Base-by-base conservation (phyloP, 2,113 vertebrate species). In the Strix aluco region DNA sequence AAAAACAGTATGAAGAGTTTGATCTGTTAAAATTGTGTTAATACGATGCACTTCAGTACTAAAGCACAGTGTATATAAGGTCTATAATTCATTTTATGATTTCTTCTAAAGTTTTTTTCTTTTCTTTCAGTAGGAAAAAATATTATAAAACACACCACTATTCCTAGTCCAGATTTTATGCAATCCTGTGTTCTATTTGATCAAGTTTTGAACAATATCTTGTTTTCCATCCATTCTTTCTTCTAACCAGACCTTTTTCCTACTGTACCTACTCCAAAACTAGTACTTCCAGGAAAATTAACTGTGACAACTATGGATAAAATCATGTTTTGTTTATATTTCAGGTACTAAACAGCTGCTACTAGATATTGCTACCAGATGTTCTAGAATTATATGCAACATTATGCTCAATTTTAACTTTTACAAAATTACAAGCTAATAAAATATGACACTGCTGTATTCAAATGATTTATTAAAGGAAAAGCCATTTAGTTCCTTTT, bases 281-380 rank as follows among this genome's bases (percentile, higher is more conserved):
- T 44, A 40, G 26, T 3, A 62, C 57, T 92, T 97, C 51, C 80
- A 95, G 78, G 70, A 97, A 96, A 96, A 96, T 86, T 80, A 96
- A 88, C 86, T 58, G 30, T 71, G 70, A 95, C 90, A 94, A 83
- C 67, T 72, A 70, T 13, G 61, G 85, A 84, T 90, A 95, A 95
- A 95, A 96, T 94, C 87, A 94, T 38, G 95, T 74, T 97, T 97
- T 98, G 98, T 98, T 98, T 97, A 88, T 97, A 95, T 95, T 97
- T 94, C 97, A 98, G 98, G 98, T 98, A 96, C 96, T 93, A 97
- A 98, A 97, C 98, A 98, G 96, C 97, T 98, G 98, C 89, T 97
- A 52, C 93, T 62, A 94, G 92, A 95, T 96, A 97, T 96, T 96
- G 95, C 86, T 90, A 95, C 95, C 98, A 98, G 98, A 98, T 98